phyloP scores from a whole-genome alignment of 2,797 vertebrate genomes.

The Sternotherus odoratus region DNA sequence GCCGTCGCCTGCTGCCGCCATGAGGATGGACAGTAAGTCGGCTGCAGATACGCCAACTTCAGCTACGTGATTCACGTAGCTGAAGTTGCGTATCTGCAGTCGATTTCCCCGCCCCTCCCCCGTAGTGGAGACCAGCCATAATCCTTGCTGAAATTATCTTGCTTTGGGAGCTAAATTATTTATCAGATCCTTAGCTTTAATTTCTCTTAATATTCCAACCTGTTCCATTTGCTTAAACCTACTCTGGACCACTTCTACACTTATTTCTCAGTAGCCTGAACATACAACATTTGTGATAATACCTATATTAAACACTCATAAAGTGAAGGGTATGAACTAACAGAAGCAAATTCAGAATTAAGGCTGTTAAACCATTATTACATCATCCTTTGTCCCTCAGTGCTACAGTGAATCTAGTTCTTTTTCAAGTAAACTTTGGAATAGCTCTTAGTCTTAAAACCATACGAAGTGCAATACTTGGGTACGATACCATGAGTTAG shows the following conservation, averaged over 20 bases:
- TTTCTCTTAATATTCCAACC: neutral
- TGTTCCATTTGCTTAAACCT: neutral
- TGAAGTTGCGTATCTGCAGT: too few relatives aligned
- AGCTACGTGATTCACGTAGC: too few relatives aligned
- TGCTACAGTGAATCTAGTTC: neutral
- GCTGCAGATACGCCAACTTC: too few relatives aligned
- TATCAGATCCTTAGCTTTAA: neutral
- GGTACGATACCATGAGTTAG: constrained; percentile 58
- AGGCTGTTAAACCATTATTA: constrained; percentile 33
- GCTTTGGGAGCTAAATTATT: constrained; percentile 47
- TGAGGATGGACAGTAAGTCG: too few relatives aligned
- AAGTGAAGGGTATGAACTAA: neutral
- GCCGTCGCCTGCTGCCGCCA: too few relatives aligned
- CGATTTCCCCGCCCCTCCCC: too few relatives aligned
- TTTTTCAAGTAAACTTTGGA: neutral
- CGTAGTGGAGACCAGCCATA: too few relatives aligned
- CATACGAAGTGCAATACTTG: constrained; percentile 36
- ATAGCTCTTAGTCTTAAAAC: constrained; percentile 23
- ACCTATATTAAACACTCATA: neutral
- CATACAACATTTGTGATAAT: neutral
- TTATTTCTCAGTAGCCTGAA: neutral
- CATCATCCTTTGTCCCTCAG: constrained; percentile 17
- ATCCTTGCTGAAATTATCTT: constrained; percentile 28
- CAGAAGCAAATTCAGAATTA: neutral
- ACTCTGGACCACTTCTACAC: neutral